A percentile compares a stretch with the other conserved stretches of the same genome.
These are phyloP conservation scores for Saguinus midas DNA, from an alignment of 2,113 vertebrate species.

Conservation along the genomic window DNA sequence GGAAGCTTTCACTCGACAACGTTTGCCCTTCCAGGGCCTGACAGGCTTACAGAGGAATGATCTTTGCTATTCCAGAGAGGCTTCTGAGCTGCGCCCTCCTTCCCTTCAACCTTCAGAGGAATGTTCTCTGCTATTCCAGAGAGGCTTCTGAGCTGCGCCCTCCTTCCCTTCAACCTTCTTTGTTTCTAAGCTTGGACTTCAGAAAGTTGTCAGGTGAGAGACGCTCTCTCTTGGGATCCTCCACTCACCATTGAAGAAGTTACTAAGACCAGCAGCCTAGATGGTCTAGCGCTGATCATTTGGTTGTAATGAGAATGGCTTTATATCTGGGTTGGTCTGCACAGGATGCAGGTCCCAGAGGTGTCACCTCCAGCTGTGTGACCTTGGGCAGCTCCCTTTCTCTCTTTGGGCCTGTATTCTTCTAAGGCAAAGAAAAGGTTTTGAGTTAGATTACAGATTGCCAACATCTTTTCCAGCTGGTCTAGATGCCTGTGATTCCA, in stretches of 20 bases:
- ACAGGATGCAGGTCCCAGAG: background rate
- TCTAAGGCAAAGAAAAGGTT: background rate
- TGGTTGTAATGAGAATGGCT: background rate
- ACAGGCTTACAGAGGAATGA: background rate
- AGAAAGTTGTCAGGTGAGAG: background rate
- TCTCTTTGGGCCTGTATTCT: background rate
- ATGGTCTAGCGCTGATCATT: background rate
- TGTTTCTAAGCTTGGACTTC: background rate
- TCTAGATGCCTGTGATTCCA: background rate
- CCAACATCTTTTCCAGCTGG: background rate
- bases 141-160: background rate
- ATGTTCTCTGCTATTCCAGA: background rate
- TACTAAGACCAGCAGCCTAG: background rate
- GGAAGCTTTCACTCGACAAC: slow-evolving; percentile 41
- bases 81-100: background rate
- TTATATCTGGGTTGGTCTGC: background rate
- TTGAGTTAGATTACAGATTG: background rate
- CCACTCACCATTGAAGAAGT: background rate
- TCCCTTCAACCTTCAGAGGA: background rate
- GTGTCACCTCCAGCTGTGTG: background rate
- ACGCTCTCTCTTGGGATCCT: background rate
- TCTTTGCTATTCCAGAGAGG: background rate
- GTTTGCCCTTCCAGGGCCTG: background rate
- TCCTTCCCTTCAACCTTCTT: background rate
- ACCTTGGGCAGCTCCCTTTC: background rate